Percentiles rank a stretch among this genome's conserved stretches.
phyloP scores from a whole-genome alignment of 2,113 vertebrate genomes.

The Probosciger aterrimus region DNA sequence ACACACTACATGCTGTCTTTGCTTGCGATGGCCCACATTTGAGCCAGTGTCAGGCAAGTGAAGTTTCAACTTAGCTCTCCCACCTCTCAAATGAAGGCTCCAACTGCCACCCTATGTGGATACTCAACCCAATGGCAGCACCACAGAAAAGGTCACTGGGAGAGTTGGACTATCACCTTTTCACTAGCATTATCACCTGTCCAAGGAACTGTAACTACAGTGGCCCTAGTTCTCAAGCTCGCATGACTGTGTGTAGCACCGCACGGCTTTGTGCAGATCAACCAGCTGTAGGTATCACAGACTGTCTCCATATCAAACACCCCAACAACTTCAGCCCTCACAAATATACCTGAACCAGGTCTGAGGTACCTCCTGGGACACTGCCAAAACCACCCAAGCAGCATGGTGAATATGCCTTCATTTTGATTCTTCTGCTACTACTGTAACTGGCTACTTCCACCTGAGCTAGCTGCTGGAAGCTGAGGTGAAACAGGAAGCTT shows the following conservation, averaged over 20 bases:
- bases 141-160: not conserved
- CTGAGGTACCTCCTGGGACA: not conserved
- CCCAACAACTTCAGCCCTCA: not conserved
- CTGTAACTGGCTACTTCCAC: not conserved
- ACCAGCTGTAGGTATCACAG: not conserved
- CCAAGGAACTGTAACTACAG: not conserved
- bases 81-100: not conserved
- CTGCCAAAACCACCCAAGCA: not conserved
- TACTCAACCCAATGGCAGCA: not conserved
- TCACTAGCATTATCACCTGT: not conserved
- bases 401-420: not conserved
- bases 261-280: not conserved
- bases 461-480: not conserved
- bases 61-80: not conserved
- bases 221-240: not conserved
- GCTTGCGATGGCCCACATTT: not conserved
- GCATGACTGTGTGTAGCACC: rapidly evolving
- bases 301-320: not conserved
- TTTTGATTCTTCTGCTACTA: not conserved
- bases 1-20: not conserved
- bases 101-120: not conserved
- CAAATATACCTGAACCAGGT: not conserved
- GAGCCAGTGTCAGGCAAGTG: not conserved
- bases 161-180: not conserved
- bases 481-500: not conserved